Percentiles rank a stretch among this genome's conserved stretches.
phyloP scores from a whole-genome alignment of 2,113 vertebrate genomes.

The Polypterus bichir region DNA sequence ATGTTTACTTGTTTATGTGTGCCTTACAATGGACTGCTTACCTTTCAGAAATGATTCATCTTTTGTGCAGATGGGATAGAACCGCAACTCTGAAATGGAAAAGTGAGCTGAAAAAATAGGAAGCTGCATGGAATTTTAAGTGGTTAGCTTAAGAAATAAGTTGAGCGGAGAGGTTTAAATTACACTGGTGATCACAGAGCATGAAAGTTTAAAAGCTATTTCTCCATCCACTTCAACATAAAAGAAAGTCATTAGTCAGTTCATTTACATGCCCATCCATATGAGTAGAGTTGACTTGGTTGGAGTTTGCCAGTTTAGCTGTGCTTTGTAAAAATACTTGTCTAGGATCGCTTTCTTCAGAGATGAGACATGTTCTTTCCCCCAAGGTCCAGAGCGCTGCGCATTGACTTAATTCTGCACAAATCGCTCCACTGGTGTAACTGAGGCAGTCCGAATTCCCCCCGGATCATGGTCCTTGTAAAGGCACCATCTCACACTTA shows the following conservation, averaged over 20 bases:
- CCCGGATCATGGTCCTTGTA: slow-evolving; percentile 56
- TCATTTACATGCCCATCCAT: slow-evolving; percentile 15
- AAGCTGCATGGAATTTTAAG: too few species aligned
- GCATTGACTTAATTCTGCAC: slow-evolving; percentile 59
- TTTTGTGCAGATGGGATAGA: too few species aligned
- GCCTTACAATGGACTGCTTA: too few species aligned
- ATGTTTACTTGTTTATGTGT: too few species aligned
- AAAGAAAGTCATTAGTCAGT: slow-evolving; percentile 1
- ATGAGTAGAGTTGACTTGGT: slow-evolving; percentile 16
- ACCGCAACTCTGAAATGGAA: too few species aligned
- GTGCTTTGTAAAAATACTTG: slow-evolving; percentile 40
- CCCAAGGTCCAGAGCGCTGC: slow-evolving; percentile 56
- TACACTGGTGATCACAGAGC: too few species aligned
- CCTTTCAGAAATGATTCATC: too few species aligned
- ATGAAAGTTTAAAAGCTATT: too few species aligned
- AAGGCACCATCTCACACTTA: slow-evolving; percentile 66
- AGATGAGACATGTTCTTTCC: slow-evolving; percentile 57
- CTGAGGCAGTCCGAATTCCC: slow-evolving; percentile 71
- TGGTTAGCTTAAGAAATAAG: too few species aligned
- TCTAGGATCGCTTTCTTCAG: slow-evolving; percentile 50
- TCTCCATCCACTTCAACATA: too few species aligned
- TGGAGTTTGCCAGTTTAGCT: slow-evolving; percentile 32
- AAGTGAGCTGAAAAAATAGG: too few species aligned
- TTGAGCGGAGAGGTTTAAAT: too few species aligned
- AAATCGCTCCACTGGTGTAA: slow-evolving; percentile 58